Evolutionary conservation across 2,797 vertebrate genomes (phyloP).

Genomic region (Chelonia mydas): DNA sequence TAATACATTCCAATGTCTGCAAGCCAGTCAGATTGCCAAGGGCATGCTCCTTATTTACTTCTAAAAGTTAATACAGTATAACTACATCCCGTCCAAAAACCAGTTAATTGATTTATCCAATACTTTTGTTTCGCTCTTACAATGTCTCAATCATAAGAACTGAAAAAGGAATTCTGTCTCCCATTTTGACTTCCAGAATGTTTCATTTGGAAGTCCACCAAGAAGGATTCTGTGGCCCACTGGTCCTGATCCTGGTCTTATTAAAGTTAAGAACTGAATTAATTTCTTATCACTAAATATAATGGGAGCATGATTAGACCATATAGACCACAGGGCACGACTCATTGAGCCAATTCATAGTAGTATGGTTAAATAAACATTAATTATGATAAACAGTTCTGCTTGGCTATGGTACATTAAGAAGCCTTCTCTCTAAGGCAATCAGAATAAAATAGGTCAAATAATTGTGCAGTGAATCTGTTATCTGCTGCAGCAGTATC

Average conservation of each 20-base stretch:
- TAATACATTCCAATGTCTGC: slow-evolving; percentile 2
- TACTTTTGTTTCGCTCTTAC: slow-evolving; percentile 23
- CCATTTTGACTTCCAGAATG: not conserved
- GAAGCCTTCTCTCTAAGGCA: not conserved
- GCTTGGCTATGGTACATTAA: slow-evolving; percentile 4
- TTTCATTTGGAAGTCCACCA: slow-evolving; percentile 10
- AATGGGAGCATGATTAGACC: not conserved
- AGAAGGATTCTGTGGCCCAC: not conserved
- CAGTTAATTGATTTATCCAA: not conserved
- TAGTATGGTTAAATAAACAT: not conserved
- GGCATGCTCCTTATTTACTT: slow-evolving; percentile 31
- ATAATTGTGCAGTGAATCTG: not conserved
- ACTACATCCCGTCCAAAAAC: not conserved
- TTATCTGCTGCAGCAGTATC: not conserved
- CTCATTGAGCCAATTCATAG: slow-evolving; percentile 13
- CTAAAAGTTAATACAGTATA: slow-evolving; percentile 20
- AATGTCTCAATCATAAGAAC: not conserved
- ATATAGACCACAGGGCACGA: not conserved
- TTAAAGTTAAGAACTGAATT: not conserved
- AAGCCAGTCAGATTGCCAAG: not conserved
- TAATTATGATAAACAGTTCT: not conserved
- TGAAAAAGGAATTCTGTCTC: not conserved
- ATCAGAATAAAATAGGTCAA: slow-evolving; percentile 37
- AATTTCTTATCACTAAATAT: not conserved
- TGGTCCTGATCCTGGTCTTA: not conserved